A percentile compares a stretch with the other conserved stretches of the same genome.
phyloP scores from a whole-genome alignment of 2,797 vertebrate species.

The Centroberyx gerrardi region DNA sequence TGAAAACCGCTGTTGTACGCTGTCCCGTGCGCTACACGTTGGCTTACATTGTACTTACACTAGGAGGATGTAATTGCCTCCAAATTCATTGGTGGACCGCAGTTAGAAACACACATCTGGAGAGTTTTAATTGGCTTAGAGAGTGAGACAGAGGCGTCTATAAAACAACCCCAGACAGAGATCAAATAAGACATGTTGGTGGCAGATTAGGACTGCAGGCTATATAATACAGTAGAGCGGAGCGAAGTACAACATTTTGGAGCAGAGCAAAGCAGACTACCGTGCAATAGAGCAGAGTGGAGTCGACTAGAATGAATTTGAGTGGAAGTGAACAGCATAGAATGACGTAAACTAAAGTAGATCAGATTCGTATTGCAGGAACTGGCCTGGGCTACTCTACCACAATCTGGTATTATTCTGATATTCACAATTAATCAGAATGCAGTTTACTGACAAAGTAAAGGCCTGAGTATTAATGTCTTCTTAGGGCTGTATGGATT shows the following conservation, averaged over 20 bases:
- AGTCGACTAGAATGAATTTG: neutral
- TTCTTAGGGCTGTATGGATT: conserved; percentile 14
- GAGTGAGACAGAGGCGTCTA: conserved; percentile 82
- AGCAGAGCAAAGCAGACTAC: conserved; percentile 36
- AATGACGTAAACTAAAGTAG: conserved; percentile 18
- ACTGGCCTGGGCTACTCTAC: conserved; percentile 11
- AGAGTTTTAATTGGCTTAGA: conserved; percentile 82
- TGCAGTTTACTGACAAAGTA: neutral
- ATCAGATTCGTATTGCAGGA: conserved; percentile 10
- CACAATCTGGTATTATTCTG: neutral
- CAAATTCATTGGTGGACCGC: conserved; percentile 71
- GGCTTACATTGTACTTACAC: conserved; percentile 35
- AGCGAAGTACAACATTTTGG: conserved; percentile 11
- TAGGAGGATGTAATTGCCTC: conserved; percentile 63
- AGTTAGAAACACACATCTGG: conserved; percentile 86
- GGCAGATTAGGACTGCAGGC: conserved; percentile 82
- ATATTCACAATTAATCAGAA: conserved; percentile 1
- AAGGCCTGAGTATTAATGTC: conserved; percentile 4
- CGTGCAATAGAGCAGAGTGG: neutral
- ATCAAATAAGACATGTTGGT: conserved; percentile 87
- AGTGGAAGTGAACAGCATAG: conserved; percentile 3
- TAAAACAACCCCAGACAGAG: conserved; percentile 86
- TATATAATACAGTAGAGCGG: conserved; percentile 60
- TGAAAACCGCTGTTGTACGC: conserved; percentile 7
- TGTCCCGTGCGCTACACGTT: conserved; percentile 23